Base-by-base conservation (phyloP, 2,797 vertebrate species). In the Phataginus tetradactyla region DNA sequence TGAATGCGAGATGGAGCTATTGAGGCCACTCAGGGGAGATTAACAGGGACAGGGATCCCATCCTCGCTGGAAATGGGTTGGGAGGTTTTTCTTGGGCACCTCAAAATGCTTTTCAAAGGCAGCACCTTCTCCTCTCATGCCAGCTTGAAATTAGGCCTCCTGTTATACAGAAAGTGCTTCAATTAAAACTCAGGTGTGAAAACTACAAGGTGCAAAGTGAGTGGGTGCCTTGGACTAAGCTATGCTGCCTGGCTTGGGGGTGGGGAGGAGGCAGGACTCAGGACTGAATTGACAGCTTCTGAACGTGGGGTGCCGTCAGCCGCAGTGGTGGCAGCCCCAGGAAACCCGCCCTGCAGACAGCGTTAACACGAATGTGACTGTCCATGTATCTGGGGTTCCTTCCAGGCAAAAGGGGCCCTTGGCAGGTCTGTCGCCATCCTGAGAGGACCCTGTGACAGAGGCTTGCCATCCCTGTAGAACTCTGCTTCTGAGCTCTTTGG, bases 61-160 rank as follows among this genome's bases (percentile, higher is more conserved):
- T 72, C 92, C 51, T n/a, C 7, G 11, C 86, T 96, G 80, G 86
- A 96, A 97, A 97, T 78, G 21, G 83, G 94, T 74, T 94, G 87
- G 95, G 49, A 69, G 75, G 51, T 71, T 94, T 97, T 93, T 95
- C 86, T 95, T 64, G 74, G 45, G 79, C 87, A 86, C 79, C 86
- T 97, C n/a, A 78, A 64, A 97, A 91, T 80, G n/a, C 96, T 94
- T 94, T 97, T 90, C 92, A 97, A 97, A 97, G 75, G 21, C 68
- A 83, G 42, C 63, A 71, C 94, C 51, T 89, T 95, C 86, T 92
- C 86, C 64, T 97, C 74, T 95, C 87, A n/a, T 37, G 32, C 23
- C 25, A 45, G 61, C 32, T 97, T 86, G 88, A 92, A 97, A 98
- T 66, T 81, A 34, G 23, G 88, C 93, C 92, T 97, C 55, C 66